Evolutionary conservation across 2,888 invertebrate species (phyloP).

Genomic region (Copidosoma aretas): DNA sequence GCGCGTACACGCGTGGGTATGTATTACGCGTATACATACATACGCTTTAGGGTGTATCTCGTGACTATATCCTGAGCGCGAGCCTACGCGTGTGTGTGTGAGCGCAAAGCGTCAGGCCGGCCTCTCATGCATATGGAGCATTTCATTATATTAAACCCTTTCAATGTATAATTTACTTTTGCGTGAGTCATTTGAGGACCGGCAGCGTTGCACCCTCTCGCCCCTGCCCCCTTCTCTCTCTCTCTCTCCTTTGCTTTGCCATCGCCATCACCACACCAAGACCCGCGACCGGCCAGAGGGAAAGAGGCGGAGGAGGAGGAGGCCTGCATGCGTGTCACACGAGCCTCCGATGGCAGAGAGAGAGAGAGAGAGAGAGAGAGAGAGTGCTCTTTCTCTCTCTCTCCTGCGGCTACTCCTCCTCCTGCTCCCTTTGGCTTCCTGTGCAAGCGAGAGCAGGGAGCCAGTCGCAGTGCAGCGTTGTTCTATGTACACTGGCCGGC

Average conservation of each 20-base stretch:
- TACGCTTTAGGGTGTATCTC: too few species aligned
- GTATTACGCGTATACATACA: constrained; percentile 2
- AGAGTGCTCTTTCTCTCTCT: too few species aligned
- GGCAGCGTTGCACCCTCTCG: constrained; percentile 44
- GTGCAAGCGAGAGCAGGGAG: constrained; percentile 7
- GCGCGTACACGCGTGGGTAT: not conserved
- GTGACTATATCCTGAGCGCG: not conserved
- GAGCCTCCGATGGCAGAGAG: constrained; percentile 18
- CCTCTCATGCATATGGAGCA: constrained; percentile 71
- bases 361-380: too few species aligned
- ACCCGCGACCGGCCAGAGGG: not conserved
- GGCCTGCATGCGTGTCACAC: constrained; percentile 39
- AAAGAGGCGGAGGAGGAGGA: constrained; percentile 39
- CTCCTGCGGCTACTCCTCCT: constrained; percentile 21
- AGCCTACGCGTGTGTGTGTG: constrained; percentile 3
- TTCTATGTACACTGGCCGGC: too few species aligned
- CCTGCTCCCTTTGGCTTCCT: constrained; percentile 23
- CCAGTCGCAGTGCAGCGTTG: not conserved
- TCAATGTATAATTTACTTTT: constrained; percentile 74
- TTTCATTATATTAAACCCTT: constrained; percentile 73
- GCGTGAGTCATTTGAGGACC: constrained; percentile 69
- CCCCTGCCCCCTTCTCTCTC: constrained; percentile 7
- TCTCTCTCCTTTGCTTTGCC: constrained; percentile 2
- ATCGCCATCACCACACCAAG: too few species aligned
- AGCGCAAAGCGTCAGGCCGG: constrained; percentile 44